These are phyloP conservation scores for Euphonia xanthogaster DNA, from an alignment of 2,797 vertebrate species.

Conservation along the genomic window DNA sequence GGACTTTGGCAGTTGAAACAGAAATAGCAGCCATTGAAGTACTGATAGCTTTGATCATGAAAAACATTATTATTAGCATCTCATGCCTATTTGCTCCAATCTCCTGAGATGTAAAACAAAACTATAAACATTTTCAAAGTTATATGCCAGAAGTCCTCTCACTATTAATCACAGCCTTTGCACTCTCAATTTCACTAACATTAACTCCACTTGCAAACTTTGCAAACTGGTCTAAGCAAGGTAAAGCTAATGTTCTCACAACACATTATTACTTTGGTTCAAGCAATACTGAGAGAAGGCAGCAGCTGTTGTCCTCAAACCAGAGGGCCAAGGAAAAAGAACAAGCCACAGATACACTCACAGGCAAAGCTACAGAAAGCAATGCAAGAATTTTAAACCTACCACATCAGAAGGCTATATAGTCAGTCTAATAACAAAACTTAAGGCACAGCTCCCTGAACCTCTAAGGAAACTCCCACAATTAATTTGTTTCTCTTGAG, in stretches of 20 bases:
- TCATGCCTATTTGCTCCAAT: background rate
- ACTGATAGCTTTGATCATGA: conserved; percentile 11
- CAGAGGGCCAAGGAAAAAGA: background rate
- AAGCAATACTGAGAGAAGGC: background rate
- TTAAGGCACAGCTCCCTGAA: background rate
- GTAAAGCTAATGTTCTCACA: background rate
- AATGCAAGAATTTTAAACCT: background rate
- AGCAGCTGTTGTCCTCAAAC: background rate
- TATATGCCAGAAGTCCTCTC: background rate
- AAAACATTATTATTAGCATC: background rate
- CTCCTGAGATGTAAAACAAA: background rate
- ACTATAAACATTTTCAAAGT: background rate
- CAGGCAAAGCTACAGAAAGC: background rate
- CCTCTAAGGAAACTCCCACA: background rate
- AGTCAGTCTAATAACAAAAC: background rate
- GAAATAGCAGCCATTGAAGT: background rate
- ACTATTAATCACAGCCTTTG: background rate
- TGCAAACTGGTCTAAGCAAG: background rate
- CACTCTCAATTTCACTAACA: background rate
- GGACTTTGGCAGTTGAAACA: background rate
- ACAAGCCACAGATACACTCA: background rate
- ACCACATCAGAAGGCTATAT: background rate
- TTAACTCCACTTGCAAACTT: background rate
- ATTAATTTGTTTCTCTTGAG: background rate
- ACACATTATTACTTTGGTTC: background rate